These are phyloP conservation scores for Oxyteleia sp. DNA, from an alignment of 2,888 invertebrate genomes.

Conservation along the genomic window DNA sequence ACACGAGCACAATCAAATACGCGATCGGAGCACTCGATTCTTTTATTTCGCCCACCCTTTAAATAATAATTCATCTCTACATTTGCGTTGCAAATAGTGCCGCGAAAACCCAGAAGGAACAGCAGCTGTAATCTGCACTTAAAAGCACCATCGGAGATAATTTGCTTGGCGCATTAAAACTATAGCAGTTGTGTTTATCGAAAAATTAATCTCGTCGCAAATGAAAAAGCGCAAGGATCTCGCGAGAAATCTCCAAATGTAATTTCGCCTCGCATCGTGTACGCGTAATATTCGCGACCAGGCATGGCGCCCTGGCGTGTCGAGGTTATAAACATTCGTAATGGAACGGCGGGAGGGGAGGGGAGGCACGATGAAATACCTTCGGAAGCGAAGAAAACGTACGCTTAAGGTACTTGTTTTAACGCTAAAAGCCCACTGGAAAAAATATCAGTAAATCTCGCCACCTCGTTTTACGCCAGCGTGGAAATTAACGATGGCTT, in stretches of 20 bases:
- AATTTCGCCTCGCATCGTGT: slow-evolving; percentile 30
- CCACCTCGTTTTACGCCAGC: slow-evolving; percentile 74
- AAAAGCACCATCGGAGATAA: slow-evolving; percentile 39
- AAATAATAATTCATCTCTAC: slow-evolving; percentile 11
- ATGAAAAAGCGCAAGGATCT: too few relatives aligned
- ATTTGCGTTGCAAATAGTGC: slow-evolving; percentile 9
- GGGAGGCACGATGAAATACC: slow-evolving; percentile 21
- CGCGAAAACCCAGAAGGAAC: slow-evolving; percentile 7
- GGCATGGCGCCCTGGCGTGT: slow-evolving; percentile 34
- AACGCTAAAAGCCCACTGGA: slow-evolving; percentile 77
- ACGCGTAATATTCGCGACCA: slow-evolving; percentile 21
- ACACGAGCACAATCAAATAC: background rate
- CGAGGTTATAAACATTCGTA: slow-evolving; percentile 15
- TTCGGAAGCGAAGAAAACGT: slow-evolving; percentile 40
- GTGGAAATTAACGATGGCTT: slow-evolving; percentile 59
- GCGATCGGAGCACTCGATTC: too few relatives aligned
- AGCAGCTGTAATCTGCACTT: slow-evolving; percentile 45
- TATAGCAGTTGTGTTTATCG: slow-evolving; percentile 45
- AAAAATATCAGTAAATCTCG: slow-evolving; percentile 79
- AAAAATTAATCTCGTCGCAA: slow-evolving; percentile 44
- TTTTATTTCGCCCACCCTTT: background rate
- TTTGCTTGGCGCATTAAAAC: slow-evolving; percentile 48
- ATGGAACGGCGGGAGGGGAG: too few relatives aligned
- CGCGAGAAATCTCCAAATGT: slow-evolving; percentile 48
- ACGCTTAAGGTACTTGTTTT: slow-evolving; percentile 29